Evolutionary conservation across 2,888 invertebrate species (phyloP).

Genomic region (Cerceris rybyensis): DNA sequence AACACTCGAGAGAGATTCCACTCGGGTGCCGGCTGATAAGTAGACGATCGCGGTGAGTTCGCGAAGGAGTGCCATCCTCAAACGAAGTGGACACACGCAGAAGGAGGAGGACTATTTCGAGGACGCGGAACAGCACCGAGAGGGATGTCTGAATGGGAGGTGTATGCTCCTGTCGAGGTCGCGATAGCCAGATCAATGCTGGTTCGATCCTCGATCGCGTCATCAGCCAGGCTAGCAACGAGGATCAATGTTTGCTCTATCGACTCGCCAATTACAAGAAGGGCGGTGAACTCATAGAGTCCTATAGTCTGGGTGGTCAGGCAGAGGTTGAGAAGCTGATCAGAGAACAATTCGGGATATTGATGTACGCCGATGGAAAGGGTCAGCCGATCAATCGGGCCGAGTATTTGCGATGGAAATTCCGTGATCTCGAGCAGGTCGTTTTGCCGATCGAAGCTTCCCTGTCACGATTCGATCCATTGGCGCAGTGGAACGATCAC

Average conservation of each 20-base stretch:
- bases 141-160: slow-evolving; percentile 79
- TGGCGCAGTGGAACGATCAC: slow-evolving; percentile 94
- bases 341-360: slow-evolving; percentile 91
- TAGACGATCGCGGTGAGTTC: neutral
- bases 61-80: neutral
- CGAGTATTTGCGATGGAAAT: slow-evolving; percentile 95
- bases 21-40: slow-evolving; percentile 47
- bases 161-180: slow-evolving; percentile 78
- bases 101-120: slow-evolving; percentile 1
- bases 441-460: slow-evolving; percentile 94
- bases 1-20: slow-evolving; percentile 37
- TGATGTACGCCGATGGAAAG: slow-evolving; percentile 94
- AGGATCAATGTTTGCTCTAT: slow-evolving; percentile 93
- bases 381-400: slow-evolving; percentile 93
- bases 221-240: slow-evolving; percentile 93
- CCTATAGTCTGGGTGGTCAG: slow-evolving; percentile 93
- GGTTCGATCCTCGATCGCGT: slow-evolving; percentile 94
- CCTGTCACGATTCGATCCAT: slow-evolving; percentile 91
- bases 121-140: slow-evolving; percentile 18
- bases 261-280: slow-evolving; percentile 95
- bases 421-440: slow-evolving; percentile 90
- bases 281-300: slow-evolving; percentile 94
- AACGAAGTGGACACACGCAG: slow-evolving; percentile 13
- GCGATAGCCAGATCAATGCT: slow-evolving; percentile 81
- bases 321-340: slow-evolving; percentile 92